Evolutionary conservation across 2,113 vertebrate species (phyloP).

Genomic region (Tricholaema leucomelas): DNA sequence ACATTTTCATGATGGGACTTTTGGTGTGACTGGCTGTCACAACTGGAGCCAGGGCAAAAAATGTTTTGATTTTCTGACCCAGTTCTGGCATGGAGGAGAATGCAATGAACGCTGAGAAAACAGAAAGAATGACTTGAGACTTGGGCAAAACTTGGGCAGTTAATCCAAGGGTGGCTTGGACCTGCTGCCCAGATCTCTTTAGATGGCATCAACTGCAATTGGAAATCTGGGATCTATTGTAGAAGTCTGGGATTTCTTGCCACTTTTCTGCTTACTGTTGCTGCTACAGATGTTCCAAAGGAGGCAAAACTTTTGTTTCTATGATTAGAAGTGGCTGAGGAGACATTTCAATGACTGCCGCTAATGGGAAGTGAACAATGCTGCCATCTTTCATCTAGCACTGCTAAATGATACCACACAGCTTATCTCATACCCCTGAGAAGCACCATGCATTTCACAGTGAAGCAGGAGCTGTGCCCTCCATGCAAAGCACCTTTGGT

Average conservation of each 20-base stretch:
- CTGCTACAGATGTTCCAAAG: neutral
- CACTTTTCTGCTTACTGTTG: neutral
- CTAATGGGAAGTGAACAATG: neutral
- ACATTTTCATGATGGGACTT: slow-evolving; percentile 81
- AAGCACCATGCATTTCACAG: neutral
- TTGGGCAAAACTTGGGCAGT: neutral
- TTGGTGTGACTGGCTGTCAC: slow-evolving; percentile 70
- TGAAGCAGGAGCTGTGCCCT: neutral
- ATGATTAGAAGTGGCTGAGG: neutral
- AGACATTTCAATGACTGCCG: no score
- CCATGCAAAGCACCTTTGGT: neutral
- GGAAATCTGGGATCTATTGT: neutral
- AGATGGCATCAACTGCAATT: neutral
- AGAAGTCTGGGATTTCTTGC: neutral
- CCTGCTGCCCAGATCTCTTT: neutral
- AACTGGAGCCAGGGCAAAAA: slow-evolving; percentile 88
- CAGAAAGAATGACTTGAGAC: neutral
- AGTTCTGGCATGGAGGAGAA: slow-evolving; percentile 90
- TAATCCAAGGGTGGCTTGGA: accelerated
- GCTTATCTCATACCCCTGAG: no score
- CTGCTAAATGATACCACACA: neutral
- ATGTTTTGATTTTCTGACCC: slow-evolving; percentile 87
- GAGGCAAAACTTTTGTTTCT: neutral
- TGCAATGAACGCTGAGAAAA: slow-evolving; percentile 84
- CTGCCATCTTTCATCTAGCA: neutral